Evolutionary conservation across 2,113 vertebrate genomes (phyloP), one percentile per base, ranked within the genome.

Genomic region (Indicator indicator): DNA sequence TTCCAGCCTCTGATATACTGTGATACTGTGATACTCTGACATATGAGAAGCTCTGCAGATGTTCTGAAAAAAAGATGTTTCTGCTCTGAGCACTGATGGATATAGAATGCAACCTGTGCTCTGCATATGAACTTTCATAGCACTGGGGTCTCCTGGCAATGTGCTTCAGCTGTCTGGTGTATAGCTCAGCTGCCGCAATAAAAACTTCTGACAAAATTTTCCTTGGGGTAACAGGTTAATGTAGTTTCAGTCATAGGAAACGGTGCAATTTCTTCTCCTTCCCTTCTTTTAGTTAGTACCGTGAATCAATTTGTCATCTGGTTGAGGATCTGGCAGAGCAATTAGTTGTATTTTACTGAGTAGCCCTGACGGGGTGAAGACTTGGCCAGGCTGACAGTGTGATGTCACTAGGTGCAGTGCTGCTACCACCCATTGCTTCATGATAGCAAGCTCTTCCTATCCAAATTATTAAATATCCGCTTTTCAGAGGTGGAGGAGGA

Each of bases 301-400:
- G 14, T 96, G 92, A 95, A 96, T 96, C 94, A 95, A 76, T 95
- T 96, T 96, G 92, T 94, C 95, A 93, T 96, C 95, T 96, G 94
- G 75, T 48, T 0, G 2, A 72, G 82, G 28, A 38, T 94, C 96
- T 97, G 96, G 93, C 46, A 67, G 84, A 94, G 30, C 88, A 88
- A 95, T 96, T 91, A 96, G 78, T 64, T 88, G 88, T 9, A 21
- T 77, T 93, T 83, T 33, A 85, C 69, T 93, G 96, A 94, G 89
- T 68, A 91, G 76, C 72, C 14, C 52, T 94, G 73, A 63, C 0
- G 40, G 77, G 93, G 95, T 82, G 89, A 79, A 58, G 91, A 42
- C 87, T 89, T 94, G 87, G 85, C 93, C 42, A 23, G 85, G 72
- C 69, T 8, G 52, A 50, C 17, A 12, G 69, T 0, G 12, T 95